Base-by-base conservation (phyloP, 2,888 invertebrate genomes). In the Phaedon cochleariae region DNA sequence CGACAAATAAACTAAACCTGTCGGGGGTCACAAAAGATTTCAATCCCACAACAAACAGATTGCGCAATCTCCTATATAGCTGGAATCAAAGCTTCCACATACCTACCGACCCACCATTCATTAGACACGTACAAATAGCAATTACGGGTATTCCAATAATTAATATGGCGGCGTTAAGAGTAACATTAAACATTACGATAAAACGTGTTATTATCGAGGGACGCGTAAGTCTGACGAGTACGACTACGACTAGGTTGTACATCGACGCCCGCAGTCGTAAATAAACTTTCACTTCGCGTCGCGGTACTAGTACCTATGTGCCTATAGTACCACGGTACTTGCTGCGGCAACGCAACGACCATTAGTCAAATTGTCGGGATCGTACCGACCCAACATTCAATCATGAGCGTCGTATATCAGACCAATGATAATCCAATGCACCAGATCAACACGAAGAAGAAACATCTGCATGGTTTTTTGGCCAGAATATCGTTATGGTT, bases 151-250 rank as follows among this genome's bases (percentile, higher is more conserved):
- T 55, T 58, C 59, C 26, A 31, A 41, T 58, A 46, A 64, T 60
- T 49, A 65, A 63, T 64, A 65, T 63, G 55, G 46, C 41, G 49
- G 68, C 63, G 65, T 65, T 64, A 65, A 62, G 60, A 62, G 55
- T 59, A 65, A 52, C 57, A 58, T 52, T 57, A 41, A 26, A 26
- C 26, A 26, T 26, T 7, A 7, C 3, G 46, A 58, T 65, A 63
- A 59, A 68, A 68, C 55, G 26, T 52, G 46, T 65, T 65, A 68
- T 68, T 68, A 65, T 57, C 29, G 15, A 26, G 55, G 20, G 55
- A 55, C 55, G 55, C 55, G 55, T 41, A 55, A 41, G 41, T 18
- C 41, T 20, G 41, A 55, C 55, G n/a, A 21, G 55, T 41, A 55
- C 26, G 55, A 34, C 31, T 34, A 34, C 6, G 34, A 18, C n/a